Evolutionary conservation across 2,888 invertebrate species (phyloP).

Genomic region (Muschampia plurimacula): DNA sequence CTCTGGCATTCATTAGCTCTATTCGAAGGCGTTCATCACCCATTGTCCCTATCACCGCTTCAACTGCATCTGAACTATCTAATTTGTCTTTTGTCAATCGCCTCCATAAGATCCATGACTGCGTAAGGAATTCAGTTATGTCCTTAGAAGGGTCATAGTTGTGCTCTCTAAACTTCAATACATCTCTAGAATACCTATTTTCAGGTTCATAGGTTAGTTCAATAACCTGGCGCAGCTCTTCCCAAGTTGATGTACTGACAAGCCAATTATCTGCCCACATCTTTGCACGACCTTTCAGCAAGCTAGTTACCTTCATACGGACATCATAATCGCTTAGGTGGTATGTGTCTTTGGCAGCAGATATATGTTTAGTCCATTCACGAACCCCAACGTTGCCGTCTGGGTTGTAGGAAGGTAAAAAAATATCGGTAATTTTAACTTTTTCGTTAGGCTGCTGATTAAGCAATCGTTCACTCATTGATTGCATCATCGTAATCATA

Average conservation of each 20-base stretch:
- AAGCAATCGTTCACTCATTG: conserved; percentile 34
- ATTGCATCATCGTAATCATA: conserved; percentile 26
- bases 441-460: conserved; percentile 19
- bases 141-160: conserved; percentile 47
- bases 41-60: conserved; percentile 44
- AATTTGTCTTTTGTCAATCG: conserved; percentile 50
- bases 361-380: conserved; percentile 42
- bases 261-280: conserved; percentile 52
- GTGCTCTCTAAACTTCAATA: conserved; percentile 50
- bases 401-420: conserved; percentile 43
- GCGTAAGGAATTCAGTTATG: conserved; percentile 51
- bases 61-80: conserved; percentile 24
- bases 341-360: conserved; percentile 13
- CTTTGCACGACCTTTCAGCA: conserved; percentile 51
- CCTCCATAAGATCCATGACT: conserved; percentile 51
- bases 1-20: conserved; percentile 38
- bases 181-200: conserved; percentile 51
- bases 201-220: conserved; percentile 50
- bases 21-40: conserved; percentile 49
- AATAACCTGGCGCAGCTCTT: conserved; percentile 44
- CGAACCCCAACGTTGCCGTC: conserved; percentile 41
- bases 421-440: conserved; percentile 37
- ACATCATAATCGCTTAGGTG: conserved; percentile 42
- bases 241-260: conserved; percentile 49
- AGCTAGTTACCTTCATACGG: conserved; percentile 49